phyloP scores from a whole-genome alignment of 2,113 vertebrate genomes.

The Dolichotis patagonum region DNA sequence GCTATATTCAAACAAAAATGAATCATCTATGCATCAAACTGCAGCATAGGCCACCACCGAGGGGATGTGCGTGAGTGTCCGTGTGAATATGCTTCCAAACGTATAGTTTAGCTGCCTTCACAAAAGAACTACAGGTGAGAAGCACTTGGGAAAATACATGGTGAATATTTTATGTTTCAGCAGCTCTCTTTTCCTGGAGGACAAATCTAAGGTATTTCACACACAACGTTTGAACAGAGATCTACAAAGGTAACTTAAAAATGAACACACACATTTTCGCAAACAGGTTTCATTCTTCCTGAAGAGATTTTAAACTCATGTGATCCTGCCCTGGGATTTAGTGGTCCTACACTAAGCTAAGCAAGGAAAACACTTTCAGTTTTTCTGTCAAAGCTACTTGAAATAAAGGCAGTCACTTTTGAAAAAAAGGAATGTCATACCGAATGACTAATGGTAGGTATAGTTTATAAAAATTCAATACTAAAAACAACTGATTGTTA shows the following conservation, averaged over 20 bases:
- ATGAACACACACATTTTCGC: slow-evolving; percentile 54
- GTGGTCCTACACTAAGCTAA: neutral
- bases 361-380: slow-evolving; percentile 49
- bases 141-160: slow-evolving; percentile 46
- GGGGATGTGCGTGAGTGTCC: neutral
- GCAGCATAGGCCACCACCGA: neutral
- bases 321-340: slow-evolving; percentile 61
- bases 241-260: slow-evolving; percentile 58
- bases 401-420: slow-evolving; percentile 56
- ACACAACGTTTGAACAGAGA: slow-evolving; percentile 62
- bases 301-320: slow-evolving; percentile 64
- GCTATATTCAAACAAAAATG: slow-evolving; percentile 20
- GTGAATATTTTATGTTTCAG: slow-evolving; percentile 65
- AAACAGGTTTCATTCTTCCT: slow-evolving; percentile 67
- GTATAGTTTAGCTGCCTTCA: neutral
- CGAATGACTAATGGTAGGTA: slow-evolving; percentile 21
- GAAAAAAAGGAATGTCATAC: slow-evolving; percentile 24
- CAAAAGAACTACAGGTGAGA: slow-evolving; percentile 7
- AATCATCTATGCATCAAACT: neutral
- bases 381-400: slow-evolving; percentile 61
- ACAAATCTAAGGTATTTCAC: slow-evolving; percentile 57
- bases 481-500: slow-evolving; percentile 31
- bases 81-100: neutral
- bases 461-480: slow-evolving; percentile 51
- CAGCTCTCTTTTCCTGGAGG: slow-evolving; percentile 18